Evolutionary conservation across 2,113 vertebrate species (phyloP), one percentile per base, ranked within the genome.

Genomic region (Ctenodactylus gundi): DNA sequence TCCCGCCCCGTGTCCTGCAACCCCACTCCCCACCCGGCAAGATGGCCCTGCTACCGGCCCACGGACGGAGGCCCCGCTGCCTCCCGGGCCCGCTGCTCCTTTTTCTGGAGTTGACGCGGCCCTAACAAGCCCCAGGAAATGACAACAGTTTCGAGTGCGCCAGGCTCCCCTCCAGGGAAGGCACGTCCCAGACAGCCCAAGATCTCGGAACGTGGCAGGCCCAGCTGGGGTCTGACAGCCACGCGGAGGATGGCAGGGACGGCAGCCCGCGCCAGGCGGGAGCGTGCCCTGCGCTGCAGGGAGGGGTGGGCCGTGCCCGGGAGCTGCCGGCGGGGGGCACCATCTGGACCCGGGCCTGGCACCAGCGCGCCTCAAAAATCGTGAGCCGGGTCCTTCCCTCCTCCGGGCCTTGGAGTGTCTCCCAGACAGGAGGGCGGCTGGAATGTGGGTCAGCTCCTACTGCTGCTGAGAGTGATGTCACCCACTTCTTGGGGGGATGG

Each of bases 91-190:
- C 95, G 90, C 90, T 93, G 87, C 85, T 96, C 85, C 93, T 98
- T 96, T 96, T 87, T 0, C 94, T 95, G 81, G 78, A 96, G 91
- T 82, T 91, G 97, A 96, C 75, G 91, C 92, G 95, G 39, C 94
- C 95, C 94, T 97, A 98, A 97, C 55, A 90, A 98, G 97, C 84
- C 98, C 96, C 94, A 4, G 2, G 96, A 95, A 98, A 95, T 0
- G 0, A n/a, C 23, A 44, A 20, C 73, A 2, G 75, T 95, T 96
- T 90, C 94, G 97, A 95, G 96, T 94, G 97, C 39, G 65, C 94
- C 93, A 73, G 96, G 94, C 91, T 91, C 92, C 1, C 95, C 96
- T 95, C 97, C 0, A 0, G 95, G 97, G 94, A 96, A 94, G 93
- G 0, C 76, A 72, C 76, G 41, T 86, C 95, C 96, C 95, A 97